Evolutionary conservation across 2,797 vertebrate species (phyloP).

Genomic region (Eulemur coronatus): DNA sequence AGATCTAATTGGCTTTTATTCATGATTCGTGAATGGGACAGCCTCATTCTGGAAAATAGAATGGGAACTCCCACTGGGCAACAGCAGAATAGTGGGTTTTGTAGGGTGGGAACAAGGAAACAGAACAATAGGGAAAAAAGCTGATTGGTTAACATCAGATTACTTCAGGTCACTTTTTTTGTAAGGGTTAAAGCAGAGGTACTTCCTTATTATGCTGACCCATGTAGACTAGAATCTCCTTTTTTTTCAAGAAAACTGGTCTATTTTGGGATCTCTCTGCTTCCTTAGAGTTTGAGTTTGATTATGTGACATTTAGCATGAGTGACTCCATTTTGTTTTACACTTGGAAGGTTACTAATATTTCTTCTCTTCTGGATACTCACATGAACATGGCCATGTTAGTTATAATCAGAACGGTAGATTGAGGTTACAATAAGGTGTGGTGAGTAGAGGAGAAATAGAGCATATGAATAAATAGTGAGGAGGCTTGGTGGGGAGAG

Average conservation of each 20-base stretch:
- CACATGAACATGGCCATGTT: not conserved
- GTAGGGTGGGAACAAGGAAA: not conserved
- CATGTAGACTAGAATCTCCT: not conserved
- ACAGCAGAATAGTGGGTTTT: not conserved
- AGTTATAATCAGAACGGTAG: not conserved
- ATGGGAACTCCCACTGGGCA: not conserved
- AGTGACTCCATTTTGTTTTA: not conserved
- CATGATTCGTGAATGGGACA: not conserved
- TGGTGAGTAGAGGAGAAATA: not conserved
- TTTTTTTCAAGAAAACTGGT: not conserved
- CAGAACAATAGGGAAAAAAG: not conserved
- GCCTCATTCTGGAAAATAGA: not conserved
- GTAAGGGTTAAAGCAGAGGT: not conserved
- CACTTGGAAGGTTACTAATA: not conserved
- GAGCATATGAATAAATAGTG: not conserved
- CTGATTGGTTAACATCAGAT: not conserved
- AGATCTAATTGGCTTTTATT: conserved; percentile 16
- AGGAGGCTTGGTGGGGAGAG: not conserved
- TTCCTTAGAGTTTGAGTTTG: not conserved
- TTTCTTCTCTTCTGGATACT: not conserved
- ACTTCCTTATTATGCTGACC: not conserved
- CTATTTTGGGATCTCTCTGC: not conserved
- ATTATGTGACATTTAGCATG: not conserved
- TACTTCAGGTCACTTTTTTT: not conserved
- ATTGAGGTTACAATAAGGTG: not conserved